Conservation (phyloP, 2,113 vertebrate genomes). For the Alouatta palliata region DNA sequence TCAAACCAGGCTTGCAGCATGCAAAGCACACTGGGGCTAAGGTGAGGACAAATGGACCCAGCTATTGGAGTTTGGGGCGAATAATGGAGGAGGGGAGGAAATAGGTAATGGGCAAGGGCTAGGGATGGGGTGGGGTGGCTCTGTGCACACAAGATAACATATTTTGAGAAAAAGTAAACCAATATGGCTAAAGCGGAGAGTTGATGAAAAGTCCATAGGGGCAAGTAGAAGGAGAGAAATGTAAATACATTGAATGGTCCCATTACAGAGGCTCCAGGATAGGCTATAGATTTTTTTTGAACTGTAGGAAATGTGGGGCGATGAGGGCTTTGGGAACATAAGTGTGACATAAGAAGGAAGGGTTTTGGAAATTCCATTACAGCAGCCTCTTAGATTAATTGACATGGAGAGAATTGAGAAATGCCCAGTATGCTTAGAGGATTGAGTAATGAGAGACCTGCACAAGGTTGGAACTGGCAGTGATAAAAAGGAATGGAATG, state of each 20-base stretch:
- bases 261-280: neutral
- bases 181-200: neutral
- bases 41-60: neutral
- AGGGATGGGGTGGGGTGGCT: no score
- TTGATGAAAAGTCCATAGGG: neutral
- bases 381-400: constrained; percentile 7
- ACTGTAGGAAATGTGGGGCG: neutral
- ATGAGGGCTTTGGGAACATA: neutral
- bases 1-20: neutral
- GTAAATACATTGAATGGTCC: neutral
- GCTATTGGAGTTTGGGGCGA: neutral
- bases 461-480: constrained; percentile 3
- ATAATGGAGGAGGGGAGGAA: neutral
- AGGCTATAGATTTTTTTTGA: neutral
- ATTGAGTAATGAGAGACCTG: constrained; percentile 27
- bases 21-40: neutral
- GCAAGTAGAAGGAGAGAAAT: neutral
- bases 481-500: constrained; percentile 58
- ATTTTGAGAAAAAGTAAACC: neutral
- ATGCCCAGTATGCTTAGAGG: constrained; percentile 7
- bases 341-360: constrained; percentile 19
- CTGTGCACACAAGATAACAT: neutral
- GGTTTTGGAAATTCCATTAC: constrained; percentile 39
- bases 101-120: neutral
- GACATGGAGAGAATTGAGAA: constrained; percentile 17